phyloP scores from a whole-genome alignment of 2,888 invertebrate species.

The Meloe dianella region DNA sequence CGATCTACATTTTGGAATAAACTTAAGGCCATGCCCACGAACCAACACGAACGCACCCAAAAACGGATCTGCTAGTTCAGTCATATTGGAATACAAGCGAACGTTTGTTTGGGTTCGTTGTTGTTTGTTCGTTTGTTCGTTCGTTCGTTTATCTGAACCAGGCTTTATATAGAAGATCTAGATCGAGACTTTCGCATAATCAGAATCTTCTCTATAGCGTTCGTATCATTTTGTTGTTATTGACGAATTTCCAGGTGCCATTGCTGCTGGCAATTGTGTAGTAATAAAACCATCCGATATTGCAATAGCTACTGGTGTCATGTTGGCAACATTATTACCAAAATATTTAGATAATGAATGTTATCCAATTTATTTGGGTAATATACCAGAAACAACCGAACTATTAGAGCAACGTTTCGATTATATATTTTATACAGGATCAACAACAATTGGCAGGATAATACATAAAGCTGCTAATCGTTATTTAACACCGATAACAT shows the following conservation, averaged over 20 bases:
- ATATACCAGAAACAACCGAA: constrained; percentile 83
- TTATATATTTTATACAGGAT: constrained; percentile 96
- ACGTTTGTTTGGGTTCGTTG: no score
- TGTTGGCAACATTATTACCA: constrained; percentile 74
- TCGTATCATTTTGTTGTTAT: no score
- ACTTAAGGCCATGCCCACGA: no score
- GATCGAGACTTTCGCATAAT: no score
- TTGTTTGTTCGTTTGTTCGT: no score
- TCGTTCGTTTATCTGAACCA: no score
- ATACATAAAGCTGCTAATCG: constrained; percentile 89
- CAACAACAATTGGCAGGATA: constrained; percentile 84
- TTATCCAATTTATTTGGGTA: constrained; percentile 83
- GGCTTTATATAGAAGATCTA: no score
- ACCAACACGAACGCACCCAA: no score
- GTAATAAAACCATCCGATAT: constrained; percentile 93
- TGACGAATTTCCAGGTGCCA: constrained; percentile 65
- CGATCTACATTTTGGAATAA: no score
- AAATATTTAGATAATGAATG: constrained; percentile 92
- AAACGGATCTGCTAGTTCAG: no score
- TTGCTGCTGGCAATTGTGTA: constrained; percentile 93
- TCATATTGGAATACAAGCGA: no score
- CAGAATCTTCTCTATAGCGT: no score
- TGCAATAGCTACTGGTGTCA: constrained; percentile 74
- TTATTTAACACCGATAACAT: constrained; percentile 86
- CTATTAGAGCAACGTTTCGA: constrained; percentile 89